phyloP scores from a whole-genome alignment of 2,113 vertebrate genomes.

The Hippocampus barbouri region DNA sequence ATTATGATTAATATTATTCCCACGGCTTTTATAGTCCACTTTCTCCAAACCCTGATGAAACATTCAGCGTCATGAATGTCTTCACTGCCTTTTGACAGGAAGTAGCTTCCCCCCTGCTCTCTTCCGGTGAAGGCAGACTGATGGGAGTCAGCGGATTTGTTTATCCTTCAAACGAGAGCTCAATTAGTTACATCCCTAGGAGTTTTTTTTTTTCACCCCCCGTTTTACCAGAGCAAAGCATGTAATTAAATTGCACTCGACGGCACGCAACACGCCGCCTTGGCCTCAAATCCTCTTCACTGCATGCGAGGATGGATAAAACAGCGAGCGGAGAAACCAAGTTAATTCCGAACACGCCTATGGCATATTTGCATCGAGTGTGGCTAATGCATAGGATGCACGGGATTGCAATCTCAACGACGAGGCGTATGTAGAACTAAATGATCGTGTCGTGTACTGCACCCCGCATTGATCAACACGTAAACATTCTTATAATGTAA shows the following conservation, averaged over 20 bases:
- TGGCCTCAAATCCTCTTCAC: slow-evolving; percentile 8
- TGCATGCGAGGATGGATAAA: not conserved
- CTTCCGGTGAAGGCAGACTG: slow-evolving; percentile 39
- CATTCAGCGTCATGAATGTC: slow-evolving; percentile 11
- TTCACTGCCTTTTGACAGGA: slow-evolving; percentile 31
- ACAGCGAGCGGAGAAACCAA: not conserved
- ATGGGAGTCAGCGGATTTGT: slow-evolving; percentile 49
- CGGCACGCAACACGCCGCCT: not conserved
- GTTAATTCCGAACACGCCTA: not conserved
- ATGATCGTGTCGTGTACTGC: not conserved
- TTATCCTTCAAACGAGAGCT: slow-evolving; percentile 54
- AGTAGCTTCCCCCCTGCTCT: slow-evolving; percentile 18
- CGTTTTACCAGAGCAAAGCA: slow-evolving; percentile 27
- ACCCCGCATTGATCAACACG: not conserved
- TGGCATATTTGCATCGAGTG: not conserved
- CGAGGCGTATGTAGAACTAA: not conserved
- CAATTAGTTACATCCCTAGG: slow-evolving; percentile 48
- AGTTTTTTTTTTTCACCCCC: slow-evolving; percentile 15
- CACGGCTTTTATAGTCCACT: slow-evolving; percentile 16
- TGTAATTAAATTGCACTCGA: slow-evolving; percentile 49
- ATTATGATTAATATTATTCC: not conserved
- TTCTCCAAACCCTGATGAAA: slow-evolving; percentile 12
- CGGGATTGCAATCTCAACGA: not conserved
- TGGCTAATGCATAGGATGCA: not conserved
- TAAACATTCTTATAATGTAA: not conserved